Conservation (phyloP, 23 tunicate species). For the Ciona savignyi region DNA sequence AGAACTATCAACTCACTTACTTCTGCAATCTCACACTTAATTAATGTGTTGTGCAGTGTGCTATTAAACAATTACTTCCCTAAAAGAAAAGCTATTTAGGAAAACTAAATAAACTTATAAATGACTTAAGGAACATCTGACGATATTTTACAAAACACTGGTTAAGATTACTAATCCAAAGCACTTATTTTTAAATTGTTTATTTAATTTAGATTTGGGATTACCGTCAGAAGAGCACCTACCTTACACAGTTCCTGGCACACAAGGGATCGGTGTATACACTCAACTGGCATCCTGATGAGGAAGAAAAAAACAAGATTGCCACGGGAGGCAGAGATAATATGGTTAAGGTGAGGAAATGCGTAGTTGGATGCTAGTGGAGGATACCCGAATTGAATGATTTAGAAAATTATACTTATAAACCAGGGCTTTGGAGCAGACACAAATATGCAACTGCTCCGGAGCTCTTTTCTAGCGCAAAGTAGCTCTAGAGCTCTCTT, state of each 20-base stretch:
- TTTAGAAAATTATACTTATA: not conserved
- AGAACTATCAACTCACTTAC: too few relatives aligned
- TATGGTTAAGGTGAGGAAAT: constrained; percentile 34
- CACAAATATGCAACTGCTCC: too few relatives aligned
- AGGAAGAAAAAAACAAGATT: constrained; percentile 55
- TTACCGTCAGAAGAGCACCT: constrained; percentile 27
- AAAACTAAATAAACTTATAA: too few relatives aligned
- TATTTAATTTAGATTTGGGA: constrained; percentile 45
- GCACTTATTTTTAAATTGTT: not conserved
- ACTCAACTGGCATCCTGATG: constrained; percentile 85
- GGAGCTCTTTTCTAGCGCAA: too few relatives aligned
- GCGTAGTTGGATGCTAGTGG: too few relatives aligned
- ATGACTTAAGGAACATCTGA: constrained; percentile 77
- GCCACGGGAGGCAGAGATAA: constrained; percentile 94
- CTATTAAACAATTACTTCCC: constrained; percentile 50
- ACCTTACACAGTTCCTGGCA: constrained; percentile 43
- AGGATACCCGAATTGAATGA: not conserved
- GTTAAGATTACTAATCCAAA: too few relatives aligned
- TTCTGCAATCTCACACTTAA: too few relatives aligned
- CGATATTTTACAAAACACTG: constrained; percentile 46
- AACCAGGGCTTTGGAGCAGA: too few relatives aligned
- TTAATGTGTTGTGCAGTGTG: too few relatives aligned
- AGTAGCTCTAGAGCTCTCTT: too few relatives aligned
- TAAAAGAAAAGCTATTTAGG: constrained; percentile 73
- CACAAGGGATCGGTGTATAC: constrained; percentile 85